Conservation (phyloP, 2,113 vertebrate species). For the Cebidichthys violaceus region DNA sequence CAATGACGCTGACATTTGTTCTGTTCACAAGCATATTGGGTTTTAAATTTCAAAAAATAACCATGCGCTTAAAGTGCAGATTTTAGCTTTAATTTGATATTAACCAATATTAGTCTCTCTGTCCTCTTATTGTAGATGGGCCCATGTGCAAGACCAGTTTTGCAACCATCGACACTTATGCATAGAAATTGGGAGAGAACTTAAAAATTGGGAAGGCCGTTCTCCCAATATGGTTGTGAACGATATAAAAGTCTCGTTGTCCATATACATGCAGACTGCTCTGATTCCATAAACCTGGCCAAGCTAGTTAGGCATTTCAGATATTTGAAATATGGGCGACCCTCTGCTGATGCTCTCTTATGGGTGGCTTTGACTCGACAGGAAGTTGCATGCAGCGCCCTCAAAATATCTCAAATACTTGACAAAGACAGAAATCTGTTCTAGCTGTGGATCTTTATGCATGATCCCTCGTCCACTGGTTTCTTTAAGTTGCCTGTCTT, state of each 20-base stretch:
- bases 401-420: slow-evolving; percentile 5
- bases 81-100: neutral
- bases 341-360: neutral
- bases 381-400: neutral
- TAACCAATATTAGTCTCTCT: neutral
- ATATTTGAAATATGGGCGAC: slow-evolving; percentile 9
- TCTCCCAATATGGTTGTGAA: neutral
- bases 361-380: neutral
- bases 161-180: neutral
- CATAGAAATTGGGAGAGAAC: neutral
- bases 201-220: neutral
- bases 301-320: neutral
- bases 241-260: neutral
- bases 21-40: neutral
- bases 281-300: neutral
- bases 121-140: neutral
- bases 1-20: neutral
- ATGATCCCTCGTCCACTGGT: slow-evolving; percentile 26
- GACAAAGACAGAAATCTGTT: neutral
- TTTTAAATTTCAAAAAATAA: neutral
- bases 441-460: slow-evolving; percentile 13
- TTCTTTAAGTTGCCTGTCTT: slow-evolving; percentile 58
- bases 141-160: neutral
- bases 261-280: neutral
- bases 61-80: neutral